Base-by-base conservation (phyloP, 1,140 invertebrate genomes). In the Anadara kagoshimensis region DNA sequence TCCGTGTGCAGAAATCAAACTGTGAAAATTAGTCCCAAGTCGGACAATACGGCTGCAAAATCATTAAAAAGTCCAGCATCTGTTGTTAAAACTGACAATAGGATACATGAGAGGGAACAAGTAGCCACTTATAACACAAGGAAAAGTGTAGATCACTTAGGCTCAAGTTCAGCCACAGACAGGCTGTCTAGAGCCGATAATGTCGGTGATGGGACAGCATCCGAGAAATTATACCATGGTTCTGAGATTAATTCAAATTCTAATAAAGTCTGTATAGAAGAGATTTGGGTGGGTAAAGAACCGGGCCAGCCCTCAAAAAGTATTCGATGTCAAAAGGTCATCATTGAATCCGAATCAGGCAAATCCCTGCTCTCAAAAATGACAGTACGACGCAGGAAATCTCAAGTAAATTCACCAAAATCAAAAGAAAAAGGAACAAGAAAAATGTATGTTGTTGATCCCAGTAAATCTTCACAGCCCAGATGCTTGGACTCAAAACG, bases 201-300 rank as follows among this genome's bases (percentile, higher is more conserved):
- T 36, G 29, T 36, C 2, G 7, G 29, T 36, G 29, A 36, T 36
- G 29, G 7, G 7, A 36, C 29, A 36, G 7, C 29, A 7, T 36
- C 29, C 2, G 29, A 36, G 29, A 36, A 36, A 36, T 3, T 36
- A 36, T 36, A 36, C 7, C 2, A 2, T 3, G 29, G 2, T 36
- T 7, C 29, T 3, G 29, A 36, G 29, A 36, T 36, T 36, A 36
- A 36, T 56, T 61, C 59, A 24, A 53, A 63, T 22, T 36, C 47
- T 16, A 63, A 56, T 45, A 51, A 63, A 18, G 36, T 66, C 0
- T 43, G 61, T 44, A 73, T 80, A 44, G 80, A 82, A 47, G 83
- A 83, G 58, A 78, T 78, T 16, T 79, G 79, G 83, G 75, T 80
- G n/a, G 70, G 73, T 53, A 82, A 83, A 66, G 43, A 75, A 59